phyloP scores from a whole-genome alignment of 1,140 invertebrate genomes.

The Leptinotarsa lineolata region DNA sequence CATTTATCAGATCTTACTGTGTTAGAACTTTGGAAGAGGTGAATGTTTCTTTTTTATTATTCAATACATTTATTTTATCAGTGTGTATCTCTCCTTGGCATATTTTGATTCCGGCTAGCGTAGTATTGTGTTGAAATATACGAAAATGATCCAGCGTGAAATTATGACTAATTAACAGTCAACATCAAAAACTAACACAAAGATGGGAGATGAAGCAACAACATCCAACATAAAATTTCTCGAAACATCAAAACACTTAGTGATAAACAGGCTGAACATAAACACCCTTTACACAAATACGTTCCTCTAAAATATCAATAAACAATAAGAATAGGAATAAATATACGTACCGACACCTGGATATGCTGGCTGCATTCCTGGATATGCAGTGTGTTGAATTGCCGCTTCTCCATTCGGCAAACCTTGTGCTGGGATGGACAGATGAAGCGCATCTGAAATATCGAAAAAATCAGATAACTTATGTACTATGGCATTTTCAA shows the following conservation, averaged over 20 bases:
- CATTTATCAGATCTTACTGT: too few species aligned
- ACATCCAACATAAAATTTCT: constrained; percentile 36
- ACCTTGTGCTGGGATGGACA: constrained; percentile 86
- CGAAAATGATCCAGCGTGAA: too few species aligned
- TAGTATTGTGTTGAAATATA: too few species aligned
- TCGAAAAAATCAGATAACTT: too few species aligned
- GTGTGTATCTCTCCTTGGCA: too few species aligned
- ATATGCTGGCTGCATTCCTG: constrained; percentile 83
- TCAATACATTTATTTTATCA: too few species aligned
- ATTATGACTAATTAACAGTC: too few species aligned
- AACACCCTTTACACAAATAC: constrained; percentile 30
- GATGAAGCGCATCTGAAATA: constrained; percentile 64
- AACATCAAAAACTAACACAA: too few species aligned
- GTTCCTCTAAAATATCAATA: constrained; percentile 1
- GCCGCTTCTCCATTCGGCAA: constrained; percentile 87
- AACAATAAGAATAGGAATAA: constrained; percentile 8
- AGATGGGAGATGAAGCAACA: constrained; percentile 32
- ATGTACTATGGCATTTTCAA: too few species aligned
- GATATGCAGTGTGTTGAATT: constrained; percentile 78
- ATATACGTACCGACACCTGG: constrained; percentile 85
- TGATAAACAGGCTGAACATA: background rate
- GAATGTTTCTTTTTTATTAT: too few species aligned
- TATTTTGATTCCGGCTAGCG: too few species aligned
- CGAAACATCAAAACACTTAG: constrained; percentile 15
- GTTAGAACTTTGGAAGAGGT: too few species aligned